Base-by-base conservation (phyloP, 2,888 invertebrate species). In the Loripinus fragilis region DNA sequence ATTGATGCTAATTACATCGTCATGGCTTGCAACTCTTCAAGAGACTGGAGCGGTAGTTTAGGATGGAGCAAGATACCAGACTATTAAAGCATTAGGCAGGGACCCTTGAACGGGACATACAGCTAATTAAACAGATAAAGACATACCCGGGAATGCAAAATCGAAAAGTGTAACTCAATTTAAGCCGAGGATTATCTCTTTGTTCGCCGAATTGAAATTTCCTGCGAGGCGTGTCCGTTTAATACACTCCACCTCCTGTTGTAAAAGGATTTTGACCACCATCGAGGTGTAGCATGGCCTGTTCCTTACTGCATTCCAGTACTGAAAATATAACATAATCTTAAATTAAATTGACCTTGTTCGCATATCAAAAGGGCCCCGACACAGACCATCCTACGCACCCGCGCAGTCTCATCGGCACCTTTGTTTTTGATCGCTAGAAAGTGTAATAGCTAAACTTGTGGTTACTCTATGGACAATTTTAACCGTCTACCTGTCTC, bases 1-100 rank as follows among this genome's bases (percentile, higher is more conserved):
- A 84, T 84, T 76, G 69, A 45, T 71, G 76, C 77, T 79, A 84
- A 84, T 84, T 79, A 76, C 64, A 55, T 48, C 79, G 84, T 84
- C 84, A 84, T 68, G 84, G 69, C 65, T 48, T 77, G 55, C 48
- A 55, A 60, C 60, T 38, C 64, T 78, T 78, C 83, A 80, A 73
- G 71, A 71, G 71, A 65, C 64, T 71, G 33, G 52, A 52, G 25
- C 52, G 52, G 52, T n/a, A 25, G 23, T 52, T 52, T 2, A 25
- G 52, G 52, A 52, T 52, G 12, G 52, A 10, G 25, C 12, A 15
- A 52, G 52, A 52, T 52, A 52, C 52, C 5, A 25, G 7, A 25
- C 52, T 52, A 25, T 52, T 8, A 25, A 25, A n/a, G 52, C 23
- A 52, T 52, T 23, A 17, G 52, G 25, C 25, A 23, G 23, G 52